These are phyloP conservation scores for Periplaneta americana DNA, from an alignment of 1,140 invertebrate species.

Conservation along the genomic window DNA sequence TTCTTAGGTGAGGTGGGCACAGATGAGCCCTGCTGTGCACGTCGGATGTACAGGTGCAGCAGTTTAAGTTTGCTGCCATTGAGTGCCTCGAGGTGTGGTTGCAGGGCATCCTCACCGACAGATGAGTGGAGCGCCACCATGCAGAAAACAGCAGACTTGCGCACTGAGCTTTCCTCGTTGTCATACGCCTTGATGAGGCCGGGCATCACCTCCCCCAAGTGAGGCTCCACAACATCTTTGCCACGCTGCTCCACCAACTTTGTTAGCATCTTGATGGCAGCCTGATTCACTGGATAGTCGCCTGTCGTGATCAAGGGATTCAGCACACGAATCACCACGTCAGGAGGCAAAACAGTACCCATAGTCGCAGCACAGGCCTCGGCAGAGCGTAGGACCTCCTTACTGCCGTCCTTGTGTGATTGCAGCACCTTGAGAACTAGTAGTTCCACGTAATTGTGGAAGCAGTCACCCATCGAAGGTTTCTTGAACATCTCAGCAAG, in stretches of 20 bases:
- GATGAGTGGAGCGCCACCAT: slow-evolving; percentile 87
- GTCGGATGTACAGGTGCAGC: slow-evolving; percentile 66
- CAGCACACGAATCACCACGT: slow-evolving; percentile 58
- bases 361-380: slow-evolving; percentile 66
- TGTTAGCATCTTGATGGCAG: slow-evolving; percentile 88
- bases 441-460: slow-evolving; percentile 82
- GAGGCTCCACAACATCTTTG: slow-evolving; percentile 59
- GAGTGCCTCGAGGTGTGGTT: slow-evolving; percentile 69
- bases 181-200: slow-evolving; percentile 85
- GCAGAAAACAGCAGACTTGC: slow-evolving; percentile 92
- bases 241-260: slow-evolving; percentile 69
- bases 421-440: slow-evolving; percentile 82
- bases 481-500: slow-evolving; percentile 76
- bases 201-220: slow-evolving; percentile 78
- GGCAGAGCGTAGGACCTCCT: slow-evolving; percentile 57
- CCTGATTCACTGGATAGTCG: slow-evolving; percentile 79
- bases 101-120: slow-evolving; percentile 76
- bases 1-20: slow-evolving; percentile 17
- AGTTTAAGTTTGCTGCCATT: slow-evolving; percentile 80
- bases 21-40: slow-evolving; percentile 36
- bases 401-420: slow-evolving; percentile 69
- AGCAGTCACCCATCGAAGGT: slow-evolving; percentile 64
- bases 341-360: slow-evolving; percentile 62
- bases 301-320: slow-evolving; percentile 81
- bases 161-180: slow-evolving; percentile 77